Conservation (phyloP, 2,113 vertebrate species). For the Lagopus muta region DNA sequence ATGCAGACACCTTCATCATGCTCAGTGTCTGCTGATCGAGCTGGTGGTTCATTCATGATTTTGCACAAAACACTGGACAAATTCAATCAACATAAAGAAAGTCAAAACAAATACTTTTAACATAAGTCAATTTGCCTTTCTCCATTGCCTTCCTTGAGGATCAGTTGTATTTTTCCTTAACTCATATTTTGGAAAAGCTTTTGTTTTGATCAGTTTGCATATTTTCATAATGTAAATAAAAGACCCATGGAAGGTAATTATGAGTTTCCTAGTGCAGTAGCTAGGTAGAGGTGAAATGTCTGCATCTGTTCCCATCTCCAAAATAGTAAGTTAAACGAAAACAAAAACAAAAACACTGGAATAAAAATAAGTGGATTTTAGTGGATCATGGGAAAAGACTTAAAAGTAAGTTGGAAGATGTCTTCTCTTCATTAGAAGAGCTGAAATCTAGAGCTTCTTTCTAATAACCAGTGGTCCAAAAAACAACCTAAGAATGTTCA, state of each 20-base stretch:
- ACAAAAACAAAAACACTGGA: not conserved
- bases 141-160: not conserved
- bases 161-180: rapidly evolving
- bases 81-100: not conserved
- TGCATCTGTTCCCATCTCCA: not conserved
- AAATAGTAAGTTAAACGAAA: not conserved
- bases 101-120: not conserved
- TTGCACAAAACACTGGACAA: not conserved
- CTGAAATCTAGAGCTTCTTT: not conserved
- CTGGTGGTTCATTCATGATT: not conserved
- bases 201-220: not conserved
- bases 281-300: not conserved
- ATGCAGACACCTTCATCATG: not conserved
- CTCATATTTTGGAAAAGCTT: not conserved
- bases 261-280: not conserved
- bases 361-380: not conserved
- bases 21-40: not conserved
- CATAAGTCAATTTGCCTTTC: not conserved
- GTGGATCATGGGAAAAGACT: rapidly evolving
- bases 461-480: not conserved
- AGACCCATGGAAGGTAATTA: not conserved
- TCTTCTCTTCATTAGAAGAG: not conserved
- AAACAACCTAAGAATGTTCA: not conserved
- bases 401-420: not conserved
- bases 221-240: not conserved